phyloP scores from a whole-genome alignment of 2,888 invertebrate species.

The Euphydryas editha region DNA sequence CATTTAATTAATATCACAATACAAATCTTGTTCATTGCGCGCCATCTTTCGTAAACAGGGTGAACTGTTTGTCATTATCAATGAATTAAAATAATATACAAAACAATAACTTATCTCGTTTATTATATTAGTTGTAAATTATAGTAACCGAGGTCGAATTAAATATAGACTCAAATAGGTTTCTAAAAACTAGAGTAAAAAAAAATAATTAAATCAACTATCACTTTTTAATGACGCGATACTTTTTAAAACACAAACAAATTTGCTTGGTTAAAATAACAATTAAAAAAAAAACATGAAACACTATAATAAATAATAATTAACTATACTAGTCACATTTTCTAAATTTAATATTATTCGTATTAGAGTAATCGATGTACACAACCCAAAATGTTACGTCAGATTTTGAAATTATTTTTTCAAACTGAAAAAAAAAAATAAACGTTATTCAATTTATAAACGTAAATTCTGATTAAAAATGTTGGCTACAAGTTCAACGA shows the following conservation, averaged over 20 bases:
- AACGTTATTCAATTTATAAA: background rate
- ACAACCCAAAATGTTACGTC: background rate
- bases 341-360: too few species aligned
- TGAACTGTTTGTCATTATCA: slow-evolving; percentile 34
- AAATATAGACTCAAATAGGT: too few species aligned
- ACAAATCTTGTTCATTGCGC: slow-evolving; percentile 42
- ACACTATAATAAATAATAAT: too few species aligned
- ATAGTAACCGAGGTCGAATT: background rate
- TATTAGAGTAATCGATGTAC: background rate
- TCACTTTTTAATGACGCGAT: background rate
- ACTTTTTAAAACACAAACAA: background rate
- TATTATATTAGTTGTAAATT: slow-evolving; percentile 9
- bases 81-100: background rate
- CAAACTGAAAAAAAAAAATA: background rate
- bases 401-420: slow-evolving; percentile 2
- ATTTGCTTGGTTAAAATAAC: too few species aligned
- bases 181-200: too few species aligned
- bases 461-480: background rate
- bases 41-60: slow-evolving; percentile 56
- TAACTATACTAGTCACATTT: too few species aligned
- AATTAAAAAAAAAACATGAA: too few species aligned
- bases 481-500: too few species aligned
- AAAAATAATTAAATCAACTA: too few species aligned
- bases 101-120: background rate
- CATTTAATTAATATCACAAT: background rate